Conservation (phyloP, 2,888 invertebrate species). For the Dryomyza anilis region DNA sequence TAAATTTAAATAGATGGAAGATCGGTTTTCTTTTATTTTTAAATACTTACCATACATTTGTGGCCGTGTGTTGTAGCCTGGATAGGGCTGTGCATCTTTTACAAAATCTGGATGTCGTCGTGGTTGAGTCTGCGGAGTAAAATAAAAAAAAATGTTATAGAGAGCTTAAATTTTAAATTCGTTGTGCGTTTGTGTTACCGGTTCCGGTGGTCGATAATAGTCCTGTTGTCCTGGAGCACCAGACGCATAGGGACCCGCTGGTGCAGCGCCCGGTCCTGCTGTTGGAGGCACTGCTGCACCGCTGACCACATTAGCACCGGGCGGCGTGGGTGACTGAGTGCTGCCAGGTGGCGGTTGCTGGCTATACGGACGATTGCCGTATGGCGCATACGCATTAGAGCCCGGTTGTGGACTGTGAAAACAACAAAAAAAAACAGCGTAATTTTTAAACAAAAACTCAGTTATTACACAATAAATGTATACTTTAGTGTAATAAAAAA, state of each 20-base stretch:
- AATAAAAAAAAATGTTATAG: background rate
- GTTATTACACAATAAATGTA: background rate
- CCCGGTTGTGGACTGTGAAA: slow-evolving; percentile 58
- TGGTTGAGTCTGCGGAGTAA: slow-evolving; percentile 66
- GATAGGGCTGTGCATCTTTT: slow-evolving; percentile 74
- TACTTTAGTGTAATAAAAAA: background rate
- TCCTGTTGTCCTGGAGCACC: slow-evolving; percentile 65
- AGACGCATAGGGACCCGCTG: slow-evolving; percentile 60
- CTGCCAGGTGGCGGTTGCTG: slow-evolving; percentile 62
- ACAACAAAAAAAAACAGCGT: too few species aligned
- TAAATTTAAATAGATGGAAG: background rate
- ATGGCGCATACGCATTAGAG: slow-evolving; percentile 59
- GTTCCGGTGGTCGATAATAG: slow-evolving; percentile 64
- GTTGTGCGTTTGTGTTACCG: too few species aligned
- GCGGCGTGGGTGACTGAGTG: slow-evolving; percentile 63
- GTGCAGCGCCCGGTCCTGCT: slow-evolving; percentile 61
- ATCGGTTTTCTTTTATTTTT: background rate
- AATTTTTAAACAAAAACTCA: background rate
- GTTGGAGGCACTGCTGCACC: slow-evolving; percentile 53
- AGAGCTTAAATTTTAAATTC: too few species aligned
- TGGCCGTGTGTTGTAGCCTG: slow-evolving; percentile 70
- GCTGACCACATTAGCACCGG: slow-evolving; percentile 51
- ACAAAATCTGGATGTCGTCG: slow-evolving; percentile 83
- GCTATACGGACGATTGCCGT: slow-evolving; percentile 58
- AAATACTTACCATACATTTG: slow-evolving; percentile 69